Percentiles rank a stretch among this genome's conserved stretches.
Conservation (phyloP, 2,113 vertebrate genomes). For the Forbesichthys papilliferus region DNA sequence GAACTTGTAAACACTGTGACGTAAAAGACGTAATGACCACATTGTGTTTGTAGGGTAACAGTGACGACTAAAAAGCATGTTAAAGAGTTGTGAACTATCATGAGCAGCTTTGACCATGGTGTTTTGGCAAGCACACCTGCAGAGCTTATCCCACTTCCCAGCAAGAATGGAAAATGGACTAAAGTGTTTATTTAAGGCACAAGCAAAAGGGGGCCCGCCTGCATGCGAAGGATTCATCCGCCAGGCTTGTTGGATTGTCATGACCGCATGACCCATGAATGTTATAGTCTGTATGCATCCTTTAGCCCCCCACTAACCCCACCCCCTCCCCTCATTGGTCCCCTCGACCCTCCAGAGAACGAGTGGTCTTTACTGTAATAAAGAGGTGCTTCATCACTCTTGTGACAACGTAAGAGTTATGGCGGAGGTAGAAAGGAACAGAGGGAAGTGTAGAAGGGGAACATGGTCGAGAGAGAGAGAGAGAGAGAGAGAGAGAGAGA, state of each 20-base stretch:
- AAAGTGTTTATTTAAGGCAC: conserved; percentile 1
- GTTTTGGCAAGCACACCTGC: conserved; percentile 9
- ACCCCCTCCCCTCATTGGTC: background rate
- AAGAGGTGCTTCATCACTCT: background rate
- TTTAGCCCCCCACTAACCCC: too few relatives aligned
- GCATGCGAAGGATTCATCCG: conserved; percentile 16
- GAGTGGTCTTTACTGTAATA: background rate
- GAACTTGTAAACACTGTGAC: conserved; percentile 19
- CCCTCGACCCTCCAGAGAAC: too few relatives aligned
- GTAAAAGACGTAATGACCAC: conserved; percentile 18
- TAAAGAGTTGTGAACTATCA: conserved; percentile 1
- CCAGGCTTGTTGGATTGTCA: conserved; percentile 21
- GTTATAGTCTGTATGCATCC: background rate
- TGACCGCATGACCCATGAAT: conserved; percentile 22
- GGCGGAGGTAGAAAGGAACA: background rate
- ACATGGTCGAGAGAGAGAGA: conserved; percentile 1
- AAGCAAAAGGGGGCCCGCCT: conserved; percentile 16
- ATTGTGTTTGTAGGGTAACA: conserved; percentile 28
- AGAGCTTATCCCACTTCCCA: conserved; percentile 13
- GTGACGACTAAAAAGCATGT: conserved; percentile 23
- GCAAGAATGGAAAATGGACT: conserved; percentile 24
- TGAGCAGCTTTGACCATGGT: background rate
- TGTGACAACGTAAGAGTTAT: conserved; percentile 9
- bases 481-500: too few relatives aligned
- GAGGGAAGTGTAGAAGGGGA: background rate